phyloP scores from a whole-genome alignment of 2,888 invertebrate genomes.

The Pedicia rivosa region DNA sequence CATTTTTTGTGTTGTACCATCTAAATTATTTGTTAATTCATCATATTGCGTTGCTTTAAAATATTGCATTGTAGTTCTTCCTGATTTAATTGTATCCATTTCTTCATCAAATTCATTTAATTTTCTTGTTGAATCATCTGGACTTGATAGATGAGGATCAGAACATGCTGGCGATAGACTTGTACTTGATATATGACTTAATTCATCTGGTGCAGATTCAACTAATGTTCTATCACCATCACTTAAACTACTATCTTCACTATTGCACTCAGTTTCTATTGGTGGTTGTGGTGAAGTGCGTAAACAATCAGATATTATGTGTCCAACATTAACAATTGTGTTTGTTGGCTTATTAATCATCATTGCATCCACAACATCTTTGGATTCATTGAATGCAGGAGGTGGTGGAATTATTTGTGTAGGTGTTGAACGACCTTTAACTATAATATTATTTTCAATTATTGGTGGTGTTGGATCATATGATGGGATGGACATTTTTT shows the following conservation, averaged over 20 bases:
- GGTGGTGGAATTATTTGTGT: slow-evolving; percentile 14
- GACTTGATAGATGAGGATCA: slow-evolving; percentile 23
- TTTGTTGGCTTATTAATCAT: slow-evolving; percentile 18
- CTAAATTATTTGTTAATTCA: slow-evolving; percentile 3
- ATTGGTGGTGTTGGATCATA: slow-evolving; percentile 13
- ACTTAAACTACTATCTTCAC: slow-evolving; percentile 60
- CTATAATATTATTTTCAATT: too few relatives aligned
- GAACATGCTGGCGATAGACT: slow-evolving; percentile 23
- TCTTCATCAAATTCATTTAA: slow-evolving; percentile 15
- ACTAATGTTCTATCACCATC: slow-evolving; percentile 47
- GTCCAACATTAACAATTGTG: too few relatives aligned
- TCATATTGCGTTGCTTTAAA: slow-evolving; percentile 7
- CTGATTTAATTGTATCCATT: background rate
- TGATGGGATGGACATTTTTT: slow-evolving; percentile 33
- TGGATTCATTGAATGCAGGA: slow-evolving; percentile 11
- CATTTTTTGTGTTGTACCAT: slow-evolving; percentile 10
- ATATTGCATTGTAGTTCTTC: background rate
- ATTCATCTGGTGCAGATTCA: slow-evolving; percentile 23
- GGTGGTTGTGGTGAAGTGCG: too few relatives aligned
- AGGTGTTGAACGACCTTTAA: too few relatives aligned
- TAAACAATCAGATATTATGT: too few relatives aligned
- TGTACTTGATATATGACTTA: slow-evolving; percentile 26
- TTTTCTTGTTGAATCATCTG: slow-evolving; percentile 17
- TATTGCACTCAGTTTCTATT: slow-evolving; percentile 44
- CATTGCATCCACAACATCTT: slow-evolving; percentile 26